Conservation (phyloP, 2,888 invertebrate genomes). For the Cancer borealis region DNA sequence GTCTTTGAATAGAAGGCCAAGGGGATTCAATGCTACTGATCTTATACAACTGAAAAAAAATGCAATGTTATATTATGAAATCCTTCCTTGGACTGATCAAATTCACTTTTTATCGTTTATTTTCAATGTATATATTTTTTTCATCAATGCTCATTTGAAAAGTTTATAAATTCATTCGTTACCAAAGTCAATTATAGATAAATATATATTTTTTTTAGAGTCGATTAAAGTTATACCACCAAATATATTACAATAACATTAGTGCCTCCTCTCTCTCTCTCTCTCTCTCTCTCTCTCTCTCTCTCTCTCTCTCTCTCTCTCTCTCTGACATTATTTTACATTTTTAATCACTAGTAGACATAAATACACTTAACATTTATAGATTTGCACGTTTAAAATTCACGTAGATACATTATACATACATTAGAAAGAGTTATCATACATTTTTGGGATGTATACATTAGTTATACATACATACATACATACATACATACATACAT, state of each 20-base stretch:
- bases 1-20: not conserved
- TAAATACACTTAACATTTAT: not conserved
- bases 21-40: not conserved
- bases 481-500: too few relatives aligned
- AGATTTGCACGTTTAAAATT: too few relatives aligned
- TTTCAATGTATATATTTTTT: not conserved
- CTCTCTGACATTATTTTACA: not conserved
- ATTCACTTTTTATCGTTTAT: not conserved
- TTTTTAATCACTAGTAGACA: not conserved
- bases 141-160: not conserved
- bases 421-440: too few relatives aligned
- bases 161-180: not conserved
- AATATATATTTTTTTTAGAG: too few relatives aligned
- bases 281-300: not conserved
- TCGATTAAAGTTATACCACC: not conserved
- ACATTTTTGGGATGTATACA: too few relatives aligned
- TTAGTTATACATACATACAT: too few relatives aligned
- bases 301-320: slow-evolving; percentile 20
- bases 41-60: not conserved
- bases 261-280: too few relatives aligned
- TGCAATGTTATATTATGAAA: not conserved
- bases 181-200: not conserved
- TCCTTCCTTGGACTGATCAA: not conserved
- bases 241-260: too few relatives aligned
- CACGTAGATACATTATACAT: too few relatives aligned